Percentiles rank a stretch among this genome's conserved stretches.
Conservation (phyloP, 2,888 invertebrate species). For the Macrostomum cliftonense region DNA sequence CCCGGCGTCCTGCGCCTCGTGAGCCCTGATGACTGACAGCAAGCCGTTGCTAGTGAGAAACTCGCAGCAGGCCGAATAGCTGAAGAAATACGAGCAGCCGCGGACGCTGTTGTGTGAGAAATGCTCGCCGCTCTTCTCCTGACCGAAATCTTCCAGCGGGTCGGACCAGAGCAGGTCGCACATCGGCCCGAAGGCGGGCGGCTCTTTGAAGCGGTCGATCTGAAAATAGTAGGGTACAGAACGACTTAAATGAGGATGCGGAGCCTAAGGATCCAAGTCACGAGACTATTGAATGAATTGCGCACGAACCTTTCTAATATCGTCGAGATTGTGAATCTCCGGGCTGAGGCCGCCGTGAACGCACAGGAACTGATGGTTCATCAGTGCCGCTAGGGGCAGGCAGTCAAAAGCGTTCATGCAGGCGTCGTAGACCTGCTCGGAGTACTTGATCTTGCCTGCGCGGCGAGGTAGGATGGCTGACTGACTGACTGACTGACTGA, state of each 20-base stretch:
- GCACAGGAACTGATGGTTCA: constrained; percentile 96
- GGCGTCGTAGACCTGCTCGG: constrained; percentile 86
- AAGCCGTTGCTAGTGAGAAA: constrained; percentile 99
- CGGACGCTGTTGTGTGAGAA: constrained; percentile 12
- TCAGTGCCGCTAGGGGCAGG: constrained; percentile 80
- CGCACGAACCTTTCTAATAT: constrained; percentile 62
- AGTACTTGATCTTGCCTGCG: constrained; percentile 84
- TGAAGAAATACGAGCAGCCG: constrained; percentile 15
- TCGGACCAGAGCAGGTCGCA: constrained; percentile 14
- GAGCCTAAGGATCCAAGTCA: too few relatives aligned
- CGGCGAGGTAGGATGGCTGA: constrained; percentile 7
- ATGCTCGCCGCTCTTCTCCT: constrained; percentile 11
- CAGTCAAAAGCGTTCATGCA: constrained; percentile 98
- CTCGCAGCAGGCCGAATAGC: constrained; percentile 92
- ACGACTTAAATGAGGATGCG: too few relatives aligned
- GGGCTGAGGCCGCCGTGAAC: constrained; percentile 92
- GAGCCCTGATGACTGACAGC: constrained; percentile 94
- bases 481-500: too few relatives aligned
- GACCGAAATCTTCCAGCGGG: constrained; percentile 13
- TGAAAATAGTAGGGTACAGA: background rate
- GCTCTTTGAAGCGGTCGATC: constrained; percentile 13
- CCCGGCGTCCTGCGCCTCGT: constrained; percentile 99
- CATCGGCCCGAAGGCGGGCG: constrained; percentile 13
- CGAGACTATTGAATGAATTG: too few relatives aligned
- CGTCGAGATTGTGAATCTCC: constrained; percentile 87